A percentile compares a stretch with the other conserved stretches of the same genome.
phyloP scores from a whole-genome alignment of 1,140 invertebrate genomes.

The Drosophila ambigua region DNA sequence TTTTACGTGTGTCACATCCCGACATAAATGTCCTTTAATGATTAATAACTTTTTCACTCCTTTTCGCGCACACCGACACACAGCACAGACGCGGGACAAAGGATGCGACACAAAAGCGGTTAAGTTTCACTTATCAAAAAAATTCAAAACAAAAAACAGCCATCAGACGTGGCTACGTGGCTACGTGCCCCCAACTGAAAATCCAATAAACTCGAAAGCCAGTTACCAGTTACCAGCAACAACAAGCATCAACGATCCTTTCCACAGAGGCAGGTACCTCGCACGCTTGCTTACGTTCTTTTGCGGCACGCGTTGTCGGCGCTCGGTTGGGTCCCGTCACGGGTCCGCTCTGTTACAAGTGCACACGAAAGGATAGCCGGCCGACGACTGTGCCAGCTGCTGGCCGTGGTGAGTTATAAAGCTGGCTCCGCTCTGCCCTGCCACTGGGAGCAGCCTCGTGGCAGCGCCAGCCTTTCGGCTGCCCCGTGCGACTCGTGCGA shows the following conservation, averaged over 20 bases:
- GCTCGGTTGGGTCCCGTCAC: neutral
- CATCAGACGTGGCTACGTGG: too few species aligned
- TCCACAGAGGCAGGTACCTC: neutral
- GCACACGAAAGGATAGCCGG: constrained; percentile 65
- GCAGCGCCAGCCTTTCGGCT: constrained; percentile 29
- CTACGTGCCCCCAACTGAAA: too few species aligned
- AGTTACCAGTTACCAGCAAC: constrained; percentile 14
- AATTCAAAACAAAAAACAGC: constrained; percentile 31
- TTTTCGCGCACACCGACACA: constrained; percentile 48
- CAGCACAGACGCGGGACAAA: neutral
- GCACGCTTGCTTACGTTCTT: constrained; percentile 5
- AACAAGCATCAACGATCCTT: constrained; percentile 12
- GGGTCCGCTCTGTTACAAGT: constrained; percentile 23
- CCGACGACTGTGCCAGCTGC: constrained; percentile 61
- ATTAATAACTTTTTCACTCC: constrained; percentile 79
- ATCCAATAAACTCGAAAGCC: constrained; percentile 9
- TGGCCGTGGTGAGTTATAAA: constrained; percentile 63
- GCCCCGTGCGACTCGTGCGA: constrained; percentile 14
- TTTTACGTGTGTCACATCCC: constrained; percentile 55
- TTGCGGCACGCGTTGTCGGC: neutral
- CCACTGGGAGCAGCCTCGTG: neutral
- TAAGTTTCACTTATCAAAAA: constrained; percentile 64
- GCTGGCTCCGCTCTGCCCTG: neutral
- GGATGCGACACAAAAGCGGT: constrained; percentile 37
- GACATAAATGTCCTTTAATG: constrained; percentile 77